Evolutionary conservation across 1,140 invertebrate species (phyloP).

Genomic region (Aricia agestis): DNA sequence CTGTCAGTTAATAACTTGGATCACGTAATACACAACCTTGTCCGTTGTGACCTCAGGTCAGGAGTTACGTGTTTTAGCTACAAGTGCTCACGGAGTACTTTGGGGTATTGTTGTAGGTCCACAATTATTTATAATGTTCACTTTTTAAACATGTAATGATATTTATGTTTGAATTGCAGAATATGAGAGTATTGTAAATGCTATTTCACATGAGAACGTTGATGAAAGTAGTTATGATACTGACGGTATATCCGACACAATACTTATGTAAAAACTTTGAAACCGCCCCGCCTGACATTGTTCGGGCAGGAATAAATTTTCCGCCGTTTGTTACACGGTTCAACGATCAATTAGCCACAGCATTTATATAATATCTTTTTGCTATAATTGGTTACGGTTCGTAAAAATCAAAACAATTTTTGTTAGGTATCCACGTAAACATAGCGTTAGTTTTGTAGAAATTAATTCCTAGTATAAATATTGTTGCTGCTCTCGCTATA

Average conservation of each 20-base stretch:
- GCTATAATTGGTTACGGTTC: background rate
- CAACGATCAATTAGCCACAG: conserved; percentile 21
- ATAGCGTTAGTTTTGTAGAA: background rate
- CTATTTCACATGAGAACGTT: too few relatives aligned
- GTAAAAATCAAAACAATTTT: background rate
- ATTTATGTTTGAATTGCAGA: background rate
- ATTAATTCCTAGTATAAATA: too few relatives aligned
- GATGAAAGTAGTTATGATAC: conserved; percentile 5
- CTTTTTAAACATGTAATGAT: background rate
- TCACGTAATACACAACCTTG: background rate
- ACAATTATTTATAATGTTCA: background rate
- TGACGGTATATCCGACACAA: conserved; percentile 10
- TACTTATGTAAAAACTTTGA: conserved; percentile 16
- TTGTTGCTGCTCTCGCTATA: too few relatives aligned
- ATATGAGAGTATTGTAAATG: background rate
- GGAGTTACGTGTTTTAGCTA: background rate
- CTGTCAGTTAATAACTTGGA: background rate
- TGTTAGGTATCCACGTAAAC: background rate
- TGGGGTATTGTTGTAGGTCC: background rate
- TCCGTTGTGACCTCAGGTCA: background rate
- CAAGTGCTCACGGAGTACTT: background rate
- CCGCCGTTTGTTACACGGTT: conserved; percentile 20
- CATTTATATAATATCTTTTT: conserved; percentile 13
- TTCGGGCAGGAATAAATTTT: background rate
- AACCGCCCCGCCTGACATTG: conserved; percentile 16